Evolutionary conservation across 2,113 vertebrate species (phyloP).

Genomic region (Sebastes fasciatus): DNA sequence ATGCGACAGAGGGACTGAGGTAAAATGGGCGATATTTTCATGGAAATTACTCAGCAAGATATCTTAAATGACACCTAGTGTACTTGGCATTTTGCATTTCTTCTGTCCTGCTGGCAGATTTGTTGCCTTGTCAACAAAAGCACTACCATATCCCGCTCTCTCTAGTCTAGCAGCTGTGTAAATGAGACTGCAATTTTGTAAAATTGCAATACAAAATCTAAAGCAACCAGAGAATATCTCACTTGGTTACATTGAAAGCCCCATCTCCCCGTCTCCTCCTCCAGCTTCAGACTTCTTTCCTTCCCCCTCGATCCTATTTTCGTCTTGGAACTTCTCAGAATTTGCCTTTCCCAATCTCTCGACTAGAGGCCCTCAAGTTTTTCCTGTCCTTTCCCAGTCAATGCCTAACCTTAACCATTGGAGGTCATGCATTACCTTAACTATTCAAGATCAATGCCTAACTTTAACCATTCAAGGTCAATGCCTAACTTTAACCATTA

Average conservation of each 20-base stretch:
- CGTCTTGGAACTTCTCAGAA: too few species aligned
- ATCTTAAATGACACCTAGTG: slow-evolving; percentile 30
- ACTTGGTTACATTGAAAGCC: not conserved
- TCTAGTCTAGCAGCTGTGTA: not conserved
- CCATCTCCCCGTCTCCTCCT: not conserved
- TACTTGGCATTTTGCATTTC: not conserved
- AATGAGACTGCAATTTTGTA: not conserved
- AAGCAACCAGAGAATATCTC: not conserved
- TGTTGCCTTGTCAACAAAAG: slow-evolving; percentile 12
- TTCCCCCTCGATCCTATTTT: not conserved
- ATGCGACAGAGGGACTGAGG: not conserved
- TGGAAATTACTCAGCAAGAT: slow-evolving; percentile 4
- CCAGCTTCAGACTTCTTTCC: not conserved
- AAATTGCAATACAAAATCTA: slow-evolving; percentile 5
- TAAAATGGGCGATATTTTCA: slow-evolving; percentile 1
- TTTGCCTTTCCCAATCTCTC: too few species aligned
- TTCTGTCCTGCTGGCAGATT: slow-evolving; percentile 7
- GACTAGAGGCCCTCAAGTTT: too few species aligned
- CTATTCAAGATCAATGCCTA: too few species aligned
- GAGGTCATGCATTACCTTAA: too few species aligned
- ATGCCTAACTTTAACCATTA: too few species aligned
- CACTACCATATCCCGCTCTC: not conserved
- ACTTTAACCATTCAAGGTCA: too few species aligned
- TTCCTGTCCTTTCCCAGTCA: too few species aligned
- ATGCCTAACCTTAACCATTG: too few species aligned